Percentiles rank a stretch among this genome's conserved stretches.
These are phyloP conservation scores for Antechinus stuartii DNA, from an alignment of 2,113 vertebrate genomes.

Conservation along the genomic window DNA sequence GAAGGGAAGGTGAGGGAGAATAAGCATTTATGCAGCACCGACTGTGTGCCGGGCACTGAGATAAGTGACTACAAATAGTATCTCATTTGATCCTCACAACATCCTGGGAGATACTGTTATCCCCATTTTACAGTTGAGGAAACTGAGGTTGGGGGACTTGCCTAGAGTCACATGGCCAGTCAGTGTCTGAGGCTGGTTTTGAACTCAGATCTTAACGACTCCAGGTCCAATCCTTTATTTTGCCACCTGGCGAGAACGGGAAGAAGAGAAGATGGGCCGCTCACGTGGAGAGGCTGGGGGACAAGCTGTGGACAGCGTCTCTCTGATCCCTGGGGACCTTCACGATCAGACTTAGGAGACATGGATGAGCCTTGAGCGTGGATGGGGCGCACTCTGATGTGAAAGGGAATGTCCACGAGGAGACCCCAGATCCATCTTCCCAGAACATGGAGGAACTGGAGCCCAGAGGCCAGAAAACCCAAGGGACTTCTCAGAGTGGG, in stretches of 20 bases:
- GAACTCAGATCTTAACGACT: not conserved
- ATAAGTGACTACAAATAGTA: not conserved
- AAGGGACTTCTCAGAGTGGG: not conserved
- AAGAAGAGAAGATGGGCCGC: not conserved
- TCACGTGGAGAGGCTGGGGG: too few relatives aligned
- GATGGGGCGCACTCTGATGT: not conserved
- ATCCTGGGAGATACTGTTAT: not conserved
- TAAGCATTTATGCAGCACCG: too few relatives aligned
- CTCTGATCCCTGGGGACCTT: not conserved
- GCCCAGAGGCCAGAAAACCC: not conserved
- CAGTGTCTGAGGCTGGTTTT: not conserved
- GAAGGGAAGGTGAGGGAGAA: too few relatives aligned
- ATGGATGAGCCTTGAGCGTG: not conserved
- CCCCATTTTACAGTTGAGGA: not conserved
- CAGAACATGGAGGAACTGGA: not conserved
- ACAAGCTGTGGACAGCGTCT: not conserved
- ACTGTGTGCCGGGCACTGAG: not conserved
- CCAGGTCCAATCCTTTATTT: not conserved
- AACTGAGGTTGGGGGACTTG: not conserved
- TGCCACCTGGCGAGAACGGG: not conserved
- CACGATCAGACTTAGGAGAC: not conserved
- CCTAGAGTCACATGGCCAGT: not conserved
- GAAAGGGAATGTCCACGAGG: not conserved
- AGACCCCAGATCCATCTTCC: not conserved
- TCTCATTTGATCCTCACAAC: not conserved